Percentiles rank a stretch among this genome's conserved stretches.
These are phyloP conservation scores for Prinia subflava DNA, from an alignment of 2,113 vertebrate species.

Conservation along the genomic window DNA sequence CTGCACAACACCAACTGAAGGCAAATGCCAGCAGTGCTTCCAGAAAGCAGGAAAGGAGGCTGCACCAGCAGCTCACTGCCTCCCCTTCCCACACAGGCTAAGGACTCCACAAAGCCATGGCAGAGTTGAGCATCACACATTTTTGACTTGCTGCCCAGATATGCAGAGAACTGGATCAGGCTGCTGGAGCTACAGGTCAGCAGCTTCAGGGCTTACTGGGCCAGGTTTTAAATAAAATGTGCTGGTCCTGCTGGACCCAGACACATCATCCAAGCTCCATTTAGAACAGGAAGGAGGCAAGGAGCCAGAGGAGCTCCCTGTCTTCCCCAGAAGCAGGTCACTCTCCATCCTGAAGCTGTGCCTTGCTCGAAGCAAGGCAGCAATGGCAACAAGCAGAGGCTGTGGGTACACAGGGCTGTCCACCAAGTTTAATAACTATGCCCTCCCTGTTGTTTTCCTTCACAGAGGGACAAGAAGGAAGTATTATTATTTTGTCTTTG, in stretches of 20 bases:
- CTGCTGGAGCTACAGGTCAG: background rate
- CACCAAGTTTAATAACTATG: background rate
- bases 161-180: background rate
- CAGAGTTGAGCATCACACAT: background rate
- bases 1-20: background rate
- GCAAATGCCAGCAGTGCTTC: background rate
- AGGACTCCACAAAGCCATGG: background rate
- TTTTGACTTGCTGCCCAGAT: background rate
- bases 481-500: background rate
- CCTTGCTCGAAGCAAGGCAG: accelerated
- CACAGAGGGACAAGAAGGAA: background rate
- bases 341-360: accelerated
- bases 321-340: background rate
- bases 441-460: background rate
- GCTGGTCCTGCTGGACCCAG: background rate
- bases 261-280: background rate
- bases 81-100: background rate
- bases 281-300: accelerated
- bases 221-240: background rate
- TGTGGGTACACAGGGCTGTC: background rate
- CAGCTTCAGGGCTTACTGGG: background rate
- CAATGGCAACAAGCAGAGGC: background rate
- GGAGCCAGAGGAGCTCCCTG: background rate
- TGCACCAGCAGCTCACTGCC: background rate
- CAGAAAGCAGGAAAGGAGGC: background rate